Conservation (phyloP, 1,140 invertebrate species). For the Drosophila repleta region DNA sequence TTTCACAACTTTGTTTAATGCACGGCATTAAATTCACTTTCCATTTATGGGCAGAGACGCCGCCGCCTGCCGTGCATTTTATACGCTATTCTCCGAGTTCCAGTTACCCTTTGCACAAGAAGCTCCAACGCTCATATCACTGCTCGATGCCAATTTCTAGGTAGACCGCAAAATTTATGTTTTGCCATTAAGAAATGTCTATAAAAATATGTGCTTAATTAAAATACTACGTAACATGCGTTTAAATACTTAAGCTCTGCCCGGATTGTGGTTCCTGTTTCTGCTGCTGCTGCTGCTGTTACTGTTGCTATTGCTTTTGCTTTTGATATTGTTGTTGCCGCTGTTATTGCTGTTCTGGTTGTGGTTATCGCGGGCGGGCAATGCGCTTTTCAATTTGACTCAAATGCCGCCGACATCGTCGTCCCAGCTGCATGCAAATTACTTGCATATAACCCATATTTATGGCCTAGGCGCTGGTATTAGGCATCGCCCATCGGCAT, state of each 20-base stretch:
- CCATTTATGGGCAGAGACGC: conserved; percentile 44
- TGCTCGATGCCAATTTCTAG: conserved; percentile 28
- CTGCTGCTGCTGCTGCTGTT: conserved; percentile 1
- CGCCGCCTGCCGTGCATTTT: conserved; percentile 64
- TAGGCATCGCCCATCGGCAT: conserved; percentile 57
- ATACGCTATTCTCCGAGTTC: conserved; percentile 26
- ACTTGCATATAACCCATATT: conserved; percentile 61
- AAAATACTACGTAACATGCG: conserved; percentile 61
- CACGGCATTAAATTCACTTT: conserved; percentile 76
- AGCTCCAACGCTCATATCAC: not conserved
- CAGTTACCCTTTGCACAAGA: not conserved
- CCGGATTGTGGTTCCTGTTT: not conserved
- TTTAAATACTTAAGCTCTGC: conserved; percentile 8
- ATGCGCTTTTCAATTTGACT: conserved; percentile 59
- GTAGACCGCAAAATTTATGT: conserved; percentile 59
- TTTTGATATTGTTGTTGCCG: not conserved
- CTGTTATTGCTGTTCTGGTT: not conserved
- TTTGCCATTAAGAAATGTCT: conserved; percentile 67
- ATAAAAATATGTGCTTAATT: conserved; percentile 75
- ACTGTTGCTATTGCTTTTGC: not conserved
- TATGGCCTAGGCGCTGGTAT: conserved; percentile 45
- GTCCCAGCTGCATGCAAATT: conserved; percentile 58
- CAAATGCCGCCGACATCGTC: conserved; percentile 29
- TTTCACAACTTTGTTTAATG: conserved; percentile 72
- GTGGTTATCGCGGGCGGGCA: conserved; percentile 24